Evolutionary conservation across 2,797 vertebrate genomes (phyloP).

Genomic region (Petrocephalus sullivani): DNA sequence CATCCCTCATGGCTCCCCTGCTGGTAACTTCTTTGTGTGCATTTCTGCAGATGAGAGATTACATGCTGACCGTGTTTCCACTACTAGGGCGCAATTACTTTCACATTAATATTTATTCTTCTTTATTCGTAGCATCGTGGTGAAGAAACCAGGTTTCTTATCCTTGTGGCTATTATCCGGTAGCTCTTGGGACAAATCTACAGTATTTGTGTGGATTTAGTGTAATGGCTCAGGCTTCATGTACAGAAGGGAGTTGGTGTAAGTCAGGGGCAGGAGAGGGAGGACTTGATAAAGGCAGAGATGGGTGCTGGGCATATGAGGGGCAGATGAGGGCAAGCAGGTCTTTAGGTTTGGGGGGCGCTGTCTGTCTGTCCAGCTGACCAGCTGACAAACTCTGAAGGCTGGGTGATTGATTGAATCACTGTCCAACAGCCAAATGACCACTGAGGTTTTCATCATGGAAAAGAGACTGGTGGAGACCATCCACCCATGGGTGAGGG

Average conservation of each 20-base stretch:
- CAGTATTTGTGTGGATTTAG: not conserved
- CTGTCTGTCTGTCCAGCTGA: constrained; percentile 66
- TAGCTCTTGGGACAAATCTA: not conserved
- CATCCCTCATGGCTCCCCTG: constrained; percentile 25
- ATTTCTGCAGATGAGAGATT: not conserved
- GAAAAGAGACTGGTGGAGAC: not conserved
- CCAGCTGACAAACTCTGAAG: constrained; percentile 62
- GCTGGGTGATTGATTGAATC: constrained; percentile 17
- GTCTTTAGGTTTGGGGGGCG: constrained; percentile 70
- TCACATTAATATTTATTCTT: not conserved
- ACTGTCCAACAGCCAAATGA: constrained; percentile 13
- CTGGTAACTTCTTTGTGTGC: not conserved
- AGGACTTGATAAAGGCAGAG: constrained; percentile 26
- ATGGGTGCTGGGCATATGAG: constrained; percentile 54
- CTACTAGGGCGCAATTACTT: not conserved
- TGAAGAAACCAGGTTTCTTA: not conserved
- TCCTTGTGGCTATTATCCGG: not conserved
- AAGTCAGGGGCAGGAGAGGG: not conserved
- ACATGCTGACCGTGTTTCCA: not conserved
- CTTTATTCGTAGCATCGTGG: not conserved
- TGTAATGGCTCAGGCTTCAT: not conserved
- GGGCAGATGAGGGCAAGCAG: constrained; percentile 71
- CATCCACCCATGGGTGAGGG: not conserved
- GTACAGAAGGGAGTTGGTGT: not conserved
- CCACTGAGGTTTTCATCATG: not conserved